Conservation (phyloP, 2,888 invertebrate genomes). For the Thalpophila matura region DNA sequence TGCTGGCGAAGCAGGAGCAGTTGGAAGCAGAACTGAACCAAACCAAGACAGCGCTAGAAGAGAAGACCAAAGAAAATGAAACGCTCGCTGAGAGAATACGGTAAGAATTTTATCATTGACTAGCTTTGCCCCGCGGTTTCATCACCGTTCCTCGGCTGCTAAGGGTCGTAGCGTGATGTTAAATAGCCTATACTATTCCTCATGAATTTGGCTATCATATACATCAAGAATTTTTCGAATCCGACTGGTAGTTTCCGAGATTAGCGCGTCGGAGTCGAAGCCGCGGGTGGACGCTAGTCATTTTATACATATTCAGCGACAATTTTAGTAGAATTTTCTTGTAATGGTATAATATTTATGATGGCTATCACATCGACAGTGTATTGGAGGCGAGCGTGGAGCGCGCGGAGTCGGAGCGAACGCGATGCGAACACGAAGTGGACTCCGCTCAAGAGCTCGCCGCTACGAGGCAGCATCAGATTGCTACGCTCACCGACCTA, state of each 20-base stretch:
- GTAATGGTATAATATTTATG: neutral
- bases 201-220: no score
- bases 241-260: no score
- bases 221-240: no score
- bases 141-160: no score
- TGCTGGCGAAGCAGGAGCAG: slow-evolving; percentile 95
- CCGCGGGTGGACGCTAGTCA: no score
- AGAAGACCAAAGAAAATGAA: slow-evolving; percentile 92
- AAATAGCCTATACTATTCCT: no score
- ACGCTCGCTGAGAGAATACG: slow-evolving; percentile 93
- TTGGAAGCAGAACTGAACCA: slow-evolving; percentile 93
- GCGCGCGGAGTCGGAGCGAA: slow-evolving; percentile 93
- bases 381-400: slow-evolving; percentile 94
- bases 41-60: slow-evolving; percentile 91
- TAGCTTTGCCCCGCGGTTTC: no score
- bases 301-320: no score
- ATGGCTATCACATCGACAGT: slow-evolving; percentile 59
- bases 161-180: no score
- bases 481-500: slow-evolving; percentile 94
- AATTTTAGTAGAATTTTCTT: no score
- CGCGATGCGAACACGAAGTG: slow-evolving; percentile 94
- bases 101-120: slow-evolving; percentile 61
- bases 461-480: slow-evolving; percentile 94
- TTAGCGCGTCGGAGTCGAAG: no score
- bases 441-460: slow-evolving; percentile 93